A percentile compares a stretch with the other conserved stretches of the same genome.
Evolutionary conservation across 2,888 invertebrate genomes (phyloP).

Genomic region (Therioaphis trifolii): DNA sequence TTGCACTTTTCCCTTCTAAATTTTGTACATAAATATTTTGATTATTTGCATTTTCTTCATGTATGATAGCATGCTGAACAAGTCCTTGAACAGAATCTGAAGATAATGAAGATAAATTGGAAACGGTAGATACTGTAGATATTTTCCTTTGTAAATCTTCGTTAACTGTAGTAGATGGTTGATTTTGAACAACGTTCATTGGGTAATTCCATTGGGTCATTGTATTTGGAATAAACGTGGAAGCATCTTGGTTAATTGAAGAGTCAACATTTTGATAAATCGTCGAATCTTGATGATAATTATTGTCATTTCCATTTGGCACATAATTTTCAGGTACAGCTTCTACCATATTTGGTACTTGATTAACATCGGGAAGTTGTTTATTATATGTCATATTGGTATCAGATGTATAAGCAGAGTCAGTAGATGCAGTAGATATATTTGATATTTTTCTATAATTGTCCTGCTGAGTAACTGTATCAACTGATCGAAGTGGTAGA

Average conservation of each 20-base stretch:
- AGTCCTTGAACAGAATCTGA: slow-evolving; percentile 62
- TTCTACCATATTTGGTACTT: slow-evolving; percentile 57
- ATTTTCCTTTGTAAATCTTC: slow-evolving; percentile 63
- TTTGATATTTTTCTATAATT: slow-evolving; percentile 64
- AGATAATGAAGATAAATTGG: slow-evolving; percentile 64
- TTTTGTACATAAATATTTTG: slow-evolving; percentile 34
- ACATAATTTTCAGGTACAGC: slow-evolving; percentile 48
- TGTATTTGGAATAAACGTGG: slow-evolving; percentile 45
- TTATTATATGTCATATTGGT: slow-evolving; percentile 62
- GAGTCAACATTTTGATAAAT: slow-evolving; percentile 51
- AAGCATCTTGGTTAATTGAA: slow-evolving; percentile 34
- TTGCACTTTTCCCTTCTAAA: slow-evolving; percentile 40
- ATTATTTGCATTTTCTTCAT: slow-evolving; percentile 56
- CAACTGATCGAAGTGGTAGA: slow-evolving; percentile 51
- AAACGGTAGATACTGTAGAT: slow-evolving; percentile 64
- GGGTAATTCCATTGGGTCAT: slow-evolving; percentile 49
- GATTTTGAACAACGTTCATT: slow-evolving; percentile 34
- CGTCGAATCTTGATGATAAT: slow-evolving; percentile 49
- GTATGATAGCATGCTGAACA: slow-evolving; percentile 61
- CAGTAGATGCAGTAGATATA: slow-evolving; percentile 64
- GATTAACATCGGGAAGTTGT: slow-evolving; percentile 50
- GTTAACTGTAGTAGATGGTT: slow-evolving; percentile 12
- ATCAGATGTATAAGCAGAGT: slow-evolving; percentile 64
- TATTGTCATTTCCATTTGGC: slow-evolving; percentile 52
- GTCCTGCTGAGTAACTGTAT: slow-evolving; percentile 57